Base-by-base conservation (phyloP, 2,888 invertebrate species). In the Proisotoma minuta region DNA sequence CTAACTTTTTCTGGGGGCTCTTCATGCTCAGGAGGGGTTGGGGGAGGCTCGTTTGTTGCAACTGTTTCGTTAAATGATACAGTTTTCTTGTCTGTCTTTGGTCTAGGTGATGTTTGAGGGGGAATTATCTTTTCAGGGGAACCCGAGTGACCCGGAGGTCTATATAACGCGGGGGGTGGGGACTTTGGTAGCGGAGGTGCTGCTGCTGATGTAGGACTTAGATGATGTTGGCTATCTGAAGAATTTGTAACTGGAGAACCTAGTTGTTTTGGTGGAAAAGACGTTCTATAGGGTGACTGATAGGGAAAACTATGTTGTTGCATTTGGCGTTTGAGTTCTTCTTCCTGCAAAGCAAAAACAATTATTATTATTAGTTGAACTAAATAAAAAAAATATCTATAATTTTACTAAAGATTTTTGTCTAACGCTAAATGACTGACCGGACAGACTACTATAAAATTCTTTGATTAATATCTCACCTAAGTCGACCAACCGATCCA, bases 41-140 rank as follows among this genome's bases (percentile, higher is more conserved):
- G 77, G 40, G 73, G 66, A 26, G 75, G 79, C 78, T 87, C 87
- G 77, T 89, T 87, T 29, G 73, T 69, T 4, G 65, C 69, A 4
- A 73, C 70, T 20, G 73, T 70, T 62, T 73, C 72, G 48, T 74
- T 69, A 52, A 73, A 73, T 5, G 71, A 74, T 2, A 73, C 72
- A 34, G 63, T 66, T 59, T 72, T 73, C 60, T 71, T 72, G 29
- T 72, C 72, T 20, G 67, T 60, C 50, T 63, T 71, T 51, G 68
- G 68, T 20, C 69, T 71, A 3, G 76, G 75, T 8, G 76, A 75
- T 29, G 75, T 73, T 47, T 75, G 75, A 4, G 75, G 75, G 24
- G 75, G 70, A 22, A 75, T 75, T 43, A 68, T 66, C 65, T 70
- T 71, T 47, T 72, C 69, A 0, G 73, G 73, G 24, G 72, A 62